phyloP scores from a whole-genome alignment of 2,113 vertebrate species.

The Protomyctophum bolini region DNA sequence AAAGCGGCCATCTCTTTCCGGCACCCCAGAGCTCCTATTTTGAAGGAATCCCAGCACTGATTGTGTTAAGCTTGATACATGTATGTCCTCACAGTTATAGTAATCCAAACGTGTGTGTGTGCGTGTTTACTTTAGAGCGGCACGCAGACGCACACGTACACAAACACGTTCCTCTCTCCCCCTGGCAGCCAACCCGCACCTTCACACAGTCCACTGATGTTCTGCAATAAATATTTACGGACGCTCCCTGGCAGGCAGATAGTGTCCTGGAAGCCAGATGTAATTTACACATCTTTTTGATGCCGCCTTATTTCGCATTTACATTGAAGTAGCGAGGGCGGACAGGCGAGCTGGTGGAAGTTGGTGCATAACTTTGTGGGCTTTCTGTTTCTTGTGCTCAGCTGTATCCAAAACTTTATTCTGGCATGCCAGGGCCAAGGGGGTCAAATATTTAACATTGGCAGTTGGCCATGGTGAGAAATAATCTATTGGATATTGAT shows the following conservation, averaged over 20 bases:
- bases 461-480: constrained; percentile 15
- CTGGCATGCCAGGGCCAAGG: constrained; percentile 17
- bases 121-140: too few species aligned
- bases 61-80: too few species aligned
- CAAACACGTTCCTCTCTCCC: constrained; percentile 9
- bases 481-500: constrained; percentile 35
- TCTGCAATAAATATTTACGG: constrained; percentile 75
- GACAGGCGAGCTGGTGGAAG: constrained; percentile 29
- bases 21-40: too few species aligned
- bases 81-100: too few species aligned
- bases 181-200: constrained; percentile 60
- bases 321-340: constrained; percentile 61
- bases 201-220: constrained; percentile 74
- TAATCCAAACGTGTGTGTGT: too few species aligned
- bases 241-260: constrained; percentile 67
- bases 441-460: constrained; percentile 44
- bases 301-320: constrained; percentile 67
- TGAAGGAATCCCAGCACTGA: too few species aligned
- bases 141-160: constrained; percentile 42
- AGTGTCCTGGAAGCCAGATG: constrained; percentile 69
- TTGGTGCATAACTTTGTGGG: constrained; percentile 36
- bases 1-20: too few species aligned
- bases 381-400: constrained; percentile 10
- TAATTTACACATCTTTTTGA: constrained; percentile 74
- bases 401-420: constrained; percentile 34